Evolutionary conservation across 2,888 invertebrate species (phyloP), one percentile per base, ranked within the genome.

Genomic region (Eulithis prunata): DNA sequence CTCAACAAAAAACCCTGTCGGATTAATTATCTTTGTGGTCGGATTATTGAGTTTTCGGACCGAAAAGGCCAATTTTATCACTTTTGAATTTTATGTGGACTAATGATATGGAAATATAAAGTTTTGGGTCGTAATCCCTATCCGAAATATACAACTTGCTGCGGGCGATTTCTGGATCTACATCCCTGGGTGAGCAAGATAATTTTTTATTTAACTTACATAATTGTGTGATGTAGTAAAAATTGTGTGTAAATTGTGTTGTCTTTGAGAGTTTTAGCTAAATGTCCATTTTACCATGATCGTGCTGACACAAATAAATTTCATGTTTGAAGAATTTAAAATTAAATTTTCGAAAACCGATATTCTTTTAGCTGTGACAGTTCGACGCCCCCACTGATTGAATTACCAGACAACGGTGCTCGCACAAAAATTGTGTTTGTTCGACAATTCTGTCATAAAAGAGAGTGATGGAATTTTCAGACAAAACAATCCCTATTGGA

Each of bases 341-440:
- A 58, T 45, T 43, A 52, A n/a, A 41, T 56, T 54, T 55, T 54
- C 14, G 36, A 54, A 56, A 57, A 57, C 57, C 36, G 32, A 66
- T 61, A 57, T 65, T 65, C 32, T 56, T 61, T 65, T 52, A 1
- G 45, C 45, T 45, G 21, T 59, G 55, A 55, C 53, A 62, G 66
- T 66, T 66, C 61, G 55, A 65, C 46, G 68, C 54, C 54, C 57
- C 13, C 32, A 57, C 21, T 57, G 60, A 69, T 69, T 65, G 54
- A 63, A 69, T 69, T 63, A 62, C 64, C 38, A 52, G 51, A 60
- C 56, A 62, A 62, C 56, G 56, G 52, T 51, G 57, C 60, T 57
- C 65, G 38, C 43, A 54, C 62, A 59, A 62, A 21, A 68, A 65
- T 68, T 68, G 65, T 69, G 65, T 65, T 65, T 57, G 54, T 62